phyloP scores from a whole-genome alignment of 2,888 invertebrate genomes.

The Stegophylla sp. region DNA sequence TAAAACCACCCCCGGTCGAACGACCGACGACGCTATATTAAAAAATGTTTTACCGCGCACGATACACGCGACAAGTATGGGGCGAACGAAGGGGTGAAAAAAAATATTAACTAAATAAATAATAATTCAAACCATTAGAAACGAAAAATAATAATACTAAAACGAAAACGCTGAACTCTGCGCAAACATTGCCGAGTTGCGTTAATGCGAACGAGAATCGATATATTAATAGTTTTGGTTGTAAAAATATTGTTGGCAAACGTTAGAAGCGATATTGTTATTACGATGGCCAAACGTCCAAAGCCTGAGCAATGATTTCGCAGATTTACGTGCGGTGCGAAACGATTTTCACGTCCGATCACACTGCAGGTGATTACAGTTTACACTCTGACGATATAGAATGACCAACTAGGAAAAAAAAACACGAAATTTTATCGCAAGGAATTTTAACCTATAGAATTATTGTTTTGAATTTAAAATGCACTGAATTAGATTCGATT shows the following conservation, averaged over 20 bases:
- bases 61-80: background rate
- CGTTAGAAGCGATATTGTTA: no score
- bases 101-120: conserved; percentile 27
- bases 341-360: no score
- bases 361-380: no score
- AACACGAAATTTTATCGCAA: no score
- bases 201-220: background rate
- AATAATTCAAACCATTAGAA: conserved; percentile 8
- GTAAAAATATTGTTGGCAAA: background rate
- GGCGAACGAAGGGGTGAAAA: background rate
- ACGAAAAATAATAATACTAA: background rate
- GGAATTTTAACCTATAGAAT: no score
- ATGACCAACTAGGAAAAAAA: no score
- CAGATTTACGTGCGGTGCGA: no score
- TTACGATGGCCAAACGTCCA: no score
- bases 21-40: background rate
- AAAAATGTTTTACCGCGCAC: conserved; percentile 23
- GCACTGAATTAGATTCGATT: no score
- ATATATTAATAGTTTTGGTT: background rate
- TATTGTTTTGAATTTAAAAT: no score
- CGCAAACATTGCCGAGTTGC: background rate
- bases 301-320: no score
- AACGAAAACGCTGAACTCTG: background rate
- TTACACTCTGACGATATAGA: no score
- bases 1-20: conserved; percentile 1